A percentile compares a stretch with the other conserved stretches of the same genome.
phyloP scores from a whole-genome alignment of 2,797 vertebrate genomes.

The Urophycis tenuis region DNA sequence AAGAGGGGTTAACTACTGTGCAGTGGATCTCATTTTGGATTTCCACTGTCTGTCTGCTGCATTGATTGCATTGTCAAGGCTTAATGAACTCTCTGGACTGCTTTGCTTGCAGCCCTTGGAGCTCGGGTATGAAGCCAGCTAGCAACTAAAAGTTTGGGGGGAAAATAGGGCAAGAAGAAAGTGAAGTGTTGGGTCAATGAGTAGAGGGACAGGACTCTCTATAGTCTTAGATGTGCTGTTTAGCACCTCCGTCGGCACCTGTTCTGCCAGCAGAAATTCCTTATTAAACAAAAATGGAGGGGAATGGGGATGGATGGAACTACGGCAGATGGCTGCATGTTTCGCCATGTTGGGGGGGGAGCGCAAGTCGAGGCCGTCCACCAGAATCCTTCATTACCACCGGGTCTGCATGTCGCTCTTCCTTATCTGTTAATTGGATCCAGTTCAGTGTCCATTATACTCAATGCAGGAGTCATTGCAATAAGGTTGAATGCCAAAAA shows the following conservation, averaged over 20 bases:
- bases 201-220: slow-evolving; percentile 10
- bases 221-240: slow-evolving; percentile 17
- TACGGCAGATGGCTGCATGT: neutral
- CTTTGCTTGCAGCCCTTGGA: slow-evolving; percentile 50
- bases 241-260: neutral
- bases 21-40: slow-evolving; percentile 68
- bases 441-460: neutral
- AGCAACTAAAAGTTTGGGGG: slow-evolving; percentile 45
- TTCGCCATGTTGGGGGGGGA: too few species aligned
- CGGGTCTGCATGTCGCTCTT: neutral
- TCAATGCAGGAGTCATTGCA: neutral
- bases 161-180: slow-evolving; percentile 31
- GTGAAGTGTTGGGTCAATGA: slow-evolving; percentile 40
- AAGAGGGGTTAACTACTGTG: slow-evolving; percentile 49
- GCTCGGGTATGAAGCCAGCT: slow-evolving; percentile 42
- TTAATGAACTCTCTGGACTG: slow-evolving; percentile 63
- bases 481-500: neutral
- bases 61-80: slow-evolving; percentile 66
- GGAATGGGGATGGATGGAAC: neutral
- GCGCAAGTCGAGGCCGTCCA: neutral
- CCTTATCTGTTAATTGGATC: neutral
- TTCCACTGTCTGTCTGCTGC: slow-evolving; percentile 52
- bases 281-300: neutral
- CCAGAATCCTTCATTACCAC: neutral
- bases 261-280: neutral